Conservation (phyloP, 2,113 vertebrate species). For the Opisthocomus hoazin region DNA sequence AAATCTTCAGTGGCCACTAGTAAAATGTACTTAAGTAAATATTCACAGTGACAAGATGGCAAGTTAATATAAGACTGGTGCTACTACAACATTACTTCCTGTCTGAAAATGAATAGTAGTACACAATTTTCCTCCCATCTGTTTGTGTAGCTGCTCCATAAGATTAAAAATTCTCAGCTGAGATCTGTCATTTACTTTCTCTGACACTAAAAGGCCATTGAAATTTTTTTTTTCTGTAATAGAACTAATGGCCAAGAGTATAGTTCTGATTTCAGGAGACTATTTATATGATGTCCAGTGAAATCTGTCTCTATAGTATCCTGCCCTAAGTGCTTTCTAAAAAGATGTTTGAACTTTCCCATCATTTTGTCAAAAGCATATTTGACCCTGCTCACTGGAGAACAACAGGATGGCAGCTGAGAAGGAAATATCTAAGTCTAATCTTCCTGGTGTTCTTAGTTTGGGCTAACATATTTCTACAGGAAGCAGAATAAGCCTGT, state of each 20-base stretch:
- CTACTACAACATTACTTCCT: background rate
- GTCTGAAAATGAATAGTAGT: background rate
- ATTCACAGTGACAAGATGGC: background rate
- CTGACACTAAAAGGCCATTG: background rate
- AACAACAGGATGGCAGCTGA: background rate
- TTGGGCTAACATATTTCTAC: background rate
- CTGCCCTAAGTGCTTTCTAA: background rate
- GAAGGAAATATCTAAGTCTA: constrained; percentile 18
- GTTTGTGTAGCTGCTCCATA: background rate
- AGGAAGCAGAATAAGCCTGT: background rate
- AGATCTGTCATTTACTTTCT: background rate
- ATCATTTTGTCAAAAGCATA: background rate
- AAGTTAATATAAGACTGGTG: background rate
- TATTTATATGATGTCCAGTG: background rate
- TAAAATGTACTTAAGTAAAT: background rate
- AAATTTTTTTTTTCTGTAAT: background rate
- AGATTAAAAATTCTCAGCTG: background rate
- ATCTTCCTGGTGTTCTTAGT: background rate
- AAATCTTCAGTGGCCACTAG: background rate
- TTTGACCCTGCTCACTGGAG: background rate
- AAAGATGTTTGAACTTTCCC: background rate
- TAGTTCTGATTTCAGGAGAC: background rate
- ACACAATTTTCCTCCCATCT: background rate
- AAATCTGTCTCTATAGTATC: background rate
- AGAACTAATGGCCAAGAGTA: background rate